Percentiles rank a stretch among this genome's conserved stretches.
Evolutionary conservation across 2,797 vertebrate genomes (phyloP).

Genomic region (Tarsius wallacei): DNA sequence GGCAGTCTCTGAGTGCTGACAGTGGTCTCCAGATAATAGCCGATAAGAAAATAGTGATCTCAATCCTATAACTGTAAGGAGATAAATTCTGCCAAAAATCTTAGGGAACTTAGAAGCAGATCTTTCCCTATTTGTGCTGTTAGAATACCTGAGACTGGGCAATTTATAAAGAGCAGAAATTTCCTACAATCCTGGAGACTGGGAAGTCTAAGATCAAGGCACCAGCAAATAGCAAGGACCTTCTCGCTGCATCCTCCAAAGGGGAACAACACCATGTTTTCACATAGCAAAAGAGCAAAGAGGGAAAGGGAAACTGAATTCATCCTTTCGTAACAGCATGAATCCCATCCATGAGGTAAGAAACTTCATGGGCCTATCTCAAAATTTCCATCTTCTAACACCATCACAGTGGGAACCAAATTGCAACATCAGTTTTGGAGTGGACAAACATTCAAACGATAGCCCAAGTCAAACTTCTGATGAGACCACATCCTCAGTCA

Average conservation of each 20-base stretch:
- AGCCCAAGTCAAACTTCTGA: background rate
- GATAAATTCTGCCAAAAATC: background rate
- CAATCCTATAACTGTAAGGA: background rate
- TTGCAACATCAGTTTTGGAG: too few species aligned
- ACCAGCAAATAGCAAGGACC: background rate
- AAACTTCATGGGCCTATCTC: too few species aligned
- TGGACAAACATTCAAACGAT: background rate
- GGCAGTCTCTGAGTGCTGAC: background rate
- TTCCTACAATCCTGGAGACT: too few species aligned
- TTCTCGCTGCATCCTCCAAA: background rate
- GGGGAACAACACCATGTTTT: background rate
- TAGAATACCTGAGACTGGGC: background rate
- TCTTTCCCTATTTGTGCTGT: background rate
- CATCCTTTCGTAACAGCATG: background rate
- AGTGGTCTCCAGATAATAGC: background rate
- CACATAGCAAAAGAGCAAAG: background rate
- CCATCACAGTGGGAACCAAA: too few species aligned
- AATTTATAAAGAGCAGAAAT: too few species aligned
- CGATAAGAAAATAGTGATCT: background rate
- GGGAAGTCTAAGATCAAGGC: too few species aligned
- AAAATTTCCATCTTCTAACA: too few species aligned
- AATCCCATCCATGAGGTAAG: too few species aligned
- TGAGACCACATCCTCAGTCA: background rate
- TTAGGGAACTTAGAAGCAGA: background rate
- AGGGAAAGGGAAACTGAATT: background rate